A percentile compares a stretch with the other conserved stretches of the same genome.
phyloP scores from a whole-genome alignment of 1,140 invertebrate species.

The Oedothorax gibbosus region DNA sequence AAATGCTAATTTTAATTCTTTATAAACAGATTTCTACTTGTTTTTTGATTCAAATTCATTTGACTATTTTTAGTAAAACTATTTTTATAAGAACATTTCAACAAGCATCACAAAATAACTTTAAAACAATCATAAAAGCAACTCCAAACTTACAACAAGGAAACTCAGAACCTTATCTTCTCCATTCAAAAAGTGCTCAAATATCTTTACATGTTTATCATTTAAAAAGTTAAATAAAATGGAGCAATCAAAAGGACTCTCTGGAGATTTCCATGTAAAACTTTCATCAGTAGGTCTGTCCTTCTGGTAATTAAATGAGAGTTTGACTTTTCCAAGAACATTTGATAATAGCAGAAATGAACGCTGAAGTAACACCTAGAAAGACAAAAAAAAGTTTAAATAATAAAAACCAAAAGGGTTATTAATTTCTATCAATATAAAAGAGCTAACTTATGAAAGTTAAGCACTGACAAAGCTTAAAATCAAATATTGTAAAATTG shows the following conservation, averaged over 20 bases:
- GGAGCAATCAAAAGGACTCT: conserved; percentile 23
- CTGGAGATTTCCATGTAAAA: conserved; percentile 10
- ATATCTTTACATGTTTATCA: background rate
- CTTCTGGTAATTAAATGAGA: background rate
- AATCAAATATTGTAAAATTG: no score
- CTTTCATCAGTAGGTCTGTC: background rate
- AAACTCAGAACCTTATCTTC: conserved; percentile 20
- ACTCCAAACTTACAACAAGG: conserved; percentile 31
- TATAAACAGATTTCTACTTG: no score
- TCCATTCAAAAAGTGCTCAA: background rate
- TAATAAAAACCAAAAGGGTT: background rate
- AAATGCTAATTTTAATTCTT: no score
- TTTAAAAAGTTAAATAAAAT: conserved; percentile 10
- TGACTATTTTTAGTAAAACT: no score
- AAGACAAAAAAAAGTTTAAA: background rate
- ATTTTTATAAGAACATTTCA: background rate
- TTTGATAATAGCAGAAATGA: conserved; percentile 22
- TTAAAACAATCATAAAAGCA: background rate
- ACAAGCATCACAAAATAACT: background rate
- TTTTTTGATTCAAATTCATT: no score
- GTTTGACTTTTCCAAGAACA: conserved; percentile 42
- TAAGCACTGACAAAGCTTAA: no score
- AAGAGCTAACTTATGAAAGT: no score
- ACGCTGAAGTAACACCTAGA: conserved; percentile 14
- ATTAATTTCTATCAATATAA: no score